These are phyloP conservation scores for Odontophorus gujanensis DNA, from an alignment of 2,113 vertebrate species.

Conservation along the genomic window DNA sequence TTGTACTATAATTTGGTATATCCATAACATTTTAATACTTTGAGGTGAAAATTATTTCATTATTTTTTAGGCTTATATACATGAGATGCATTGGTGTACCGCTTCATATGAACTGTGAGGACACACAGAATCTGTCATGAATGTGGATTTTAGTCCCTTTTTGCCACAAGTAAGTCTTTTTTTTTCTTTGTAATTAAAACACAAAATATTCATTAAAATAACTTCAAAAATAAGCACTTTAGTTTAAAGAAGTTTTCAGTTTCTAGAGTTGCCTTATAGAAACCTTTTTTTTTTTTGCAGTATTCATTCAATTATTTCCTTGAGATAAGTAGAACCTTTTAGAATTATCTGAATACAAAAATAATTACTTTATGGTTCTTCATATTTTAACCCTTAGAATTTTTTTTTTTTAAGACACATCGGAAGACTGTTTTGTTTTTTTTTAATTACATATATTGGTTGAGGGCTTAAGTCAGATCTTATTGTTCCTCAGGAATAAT, in stretches of 20 bases:
- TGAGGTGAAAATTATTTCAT: not conserved
- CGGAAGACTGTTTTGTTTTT: not conserved
- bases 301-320: not conserved
- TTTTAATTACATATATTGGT: not conserved
- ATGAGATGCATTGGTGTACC: conserved; percentile 82
- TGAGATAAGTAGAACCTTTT: not conserved
- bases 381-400: not conserved
- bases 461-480: not conserved
- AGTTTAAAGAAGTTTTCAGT: not conserved
- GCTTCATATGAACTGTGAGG: conserved; percentile 82
- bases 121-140: conserved; percentile 82
- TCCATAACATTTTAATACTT: not conserved
- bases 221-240: not conserved
- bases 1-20: not conserved
- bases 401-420: not conserved
- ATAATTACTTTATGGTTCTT: not conserved
- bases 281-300: not conserved
- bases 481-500: not conserved
- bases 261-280: not conserved
- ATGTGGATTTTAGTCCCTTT: conserved; percentile 85
- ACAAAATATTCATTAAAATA: not conserved
- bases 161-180: conserved; percentile 79
- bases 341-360: not conserved
- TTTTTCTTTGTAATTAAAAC: not conserved
- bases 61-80: conserved; percentile 86